A percentile compares a stretch with the other conserved stretches of the same genome.
Evolutionary conservation across 2,888 invertebrate genomes (phyloP).

Genomic region (Thymelicus acteon): DNA sequence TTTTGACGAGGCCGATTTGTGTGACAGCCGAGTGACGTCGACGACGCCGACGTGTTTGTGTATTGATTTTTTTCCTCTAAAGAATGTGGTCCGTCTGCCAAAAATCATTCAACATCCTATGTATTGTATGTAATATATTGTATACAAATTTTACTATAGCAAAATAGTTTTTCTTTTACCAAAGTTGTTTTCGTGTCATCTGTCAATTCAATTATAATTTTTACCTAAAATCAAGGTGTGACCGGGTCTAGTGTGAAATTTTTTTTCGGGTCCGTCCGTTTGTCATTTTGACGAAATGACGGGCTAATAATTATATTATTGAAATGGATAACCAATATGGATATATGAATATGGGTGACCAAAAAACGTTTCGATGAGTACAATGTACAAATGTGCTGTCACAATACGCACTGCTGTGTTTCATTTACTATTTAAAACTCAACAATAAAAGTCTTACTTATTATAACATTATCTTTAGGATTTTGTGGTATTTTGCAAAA

Average conservation of each 20-base stretch:
- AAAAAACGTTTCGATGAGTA: no score
- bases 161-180: conserved; percentile 9
- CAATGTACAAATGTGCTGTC: no score
- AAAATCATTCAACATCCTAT: background rate
- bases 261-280: no score
- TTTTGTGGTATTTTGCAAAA: no score
- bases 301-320: no score
- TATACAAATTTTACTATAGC: background rate
- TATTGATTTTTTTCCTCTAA: conserved; percentile 8
- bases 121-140: background rate
- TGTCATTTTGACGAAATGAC: no score
- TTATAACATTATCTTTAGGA: no score
- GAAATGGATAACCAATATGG: no score
- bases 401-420: no score
- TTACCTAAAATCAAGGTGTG: no score
- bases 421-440: background rate
- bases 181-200: background rate
- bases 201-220: background rate
- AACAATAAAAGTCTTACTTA: background rate
- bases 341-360: no score
- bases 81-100: background rate
- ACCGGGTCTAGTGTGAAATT: no score
- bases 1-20: conserved; percentile 29
- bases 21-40: conserved; percentile 34
- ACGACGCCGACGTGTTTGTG: conserved; percentile 11